A percentile compares a stretch with the other conserved stretches of the same genome.
Conservation (phyloP, 2,797 vertebrate genomes). For the Channa striata region DNA sequence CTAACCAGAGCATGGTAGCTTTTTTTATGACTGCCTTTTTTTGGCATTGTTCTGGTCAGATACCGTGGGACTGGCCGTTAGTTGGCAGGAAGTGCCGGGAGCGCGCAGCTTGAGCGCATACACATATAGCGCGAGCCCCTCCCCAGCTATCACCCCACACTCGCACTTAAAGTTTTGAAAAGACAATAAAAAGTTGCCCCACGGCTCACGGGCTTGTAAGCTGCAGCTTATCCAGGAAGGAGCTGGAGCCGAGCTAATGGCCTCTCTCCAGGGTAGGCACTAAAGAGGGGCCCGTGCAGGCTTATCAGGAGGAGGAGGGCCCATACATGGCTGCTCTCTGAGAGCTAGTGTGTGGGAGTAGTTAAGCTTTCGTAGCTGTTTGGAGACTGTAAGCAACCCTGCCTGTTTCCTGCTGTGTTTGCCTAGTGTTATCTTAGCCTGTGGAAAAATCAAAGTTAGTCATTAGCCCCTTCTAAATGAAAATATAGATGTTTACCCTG, state of each 20-base stretch:
- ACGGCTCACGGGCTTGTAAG: slow-evolving; percentile 66
- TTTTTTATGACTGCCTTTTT: slow-evolving; percentile 81
- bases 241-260: slow-evolving; percentile 73
- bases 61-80: slow-evolving; percentile 80
- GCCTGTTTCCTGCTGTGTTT: slow-evolving; percentile 51
- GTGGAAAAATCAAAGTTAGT: slow-evolving; percentile 46
- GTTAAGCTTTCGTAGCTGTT: slow-evolving; percentile 52
- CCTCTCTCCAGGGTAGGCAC: slow-evolving; percentile 69
- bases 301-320: slow-evolving; percentile 74
- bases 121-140: slow-evolving; percentile 47
- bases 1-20: slow-evolving; percentile 76
- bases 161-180: slow-evolving; percentile 75
- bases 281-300: slow-evolving; percentile 57
- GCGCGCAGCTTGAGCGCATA: slow-evolving; percentile 63
- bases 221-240: slow-evolving; percentile 78
- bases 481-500: slow-evolving; percentile 56
- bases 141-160: slow-evolving; percentile 55
- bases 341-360: slow-evolving; percentile 58
- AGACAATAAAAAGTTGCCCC: slow-evolving; percentile 79
- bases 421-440: slow-evolving; percentile 22
- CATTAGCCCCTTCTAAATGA: slow-evolving; percentile 30
- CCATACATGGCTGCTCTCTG: slow-evolving; percentile 58
- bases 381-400: slow-evolving; percentile 30
- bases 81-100: slow-evolving; percentile 80
- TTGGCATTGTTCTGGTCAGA: slow-evolving; percentile 80